Percentiles rank a stretch among this genome's conserved stretches.
phyloP scores from a whole-genome alignment of 2,113 vertebrate genomes.

The Petrocephalus zakoni region DNA sequence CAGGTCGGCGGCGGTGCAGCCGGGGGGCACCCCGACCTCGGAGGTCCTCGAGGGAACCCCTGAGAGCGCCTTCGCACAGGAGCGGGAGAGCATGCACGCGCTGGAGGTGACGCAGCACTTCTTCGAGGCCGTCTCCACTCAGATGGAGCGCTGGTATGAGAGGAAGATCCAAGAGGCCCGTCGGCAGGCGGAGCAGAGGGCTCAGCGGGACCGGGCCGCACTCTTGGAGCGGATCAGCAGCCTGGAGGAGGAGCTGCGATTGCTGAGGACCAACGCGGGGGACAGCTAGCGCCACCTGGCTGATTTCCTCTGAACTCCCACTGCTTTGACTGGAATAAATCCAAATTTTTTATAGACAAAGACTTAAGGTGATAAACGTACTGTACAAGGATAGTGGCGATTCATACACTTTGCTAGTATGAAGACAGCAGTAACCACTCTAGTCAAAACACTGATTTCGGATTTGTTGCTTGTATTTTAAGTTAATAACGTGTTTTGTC shows the following conservation, averaged over 20 bases:
- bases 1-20: slow-evolving; percentile 57
- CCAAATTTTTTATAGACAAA: neutral
- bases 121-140: slow-evolving; percentile 85
- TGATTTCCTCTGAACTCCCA: neutral
- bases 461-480: neutral
- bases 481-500: neutral
- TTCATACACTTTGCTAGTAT: neutral
- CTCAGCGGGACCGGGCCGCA: slow-evolving; percentile 69
- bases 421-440: neutral
- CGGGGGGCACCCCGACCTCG: slow-evolving; percentile 10
- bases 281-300: slow-evolving; percentile 56
- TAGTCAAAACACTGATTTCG: neutral
- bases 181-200: slow-evolving; percentile 74
- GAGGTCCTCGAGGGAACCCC: slow-evolving; percentile 32
- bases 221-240: slow-evolving; percentile 76
- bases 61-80: slow-evolving; percentile 44
- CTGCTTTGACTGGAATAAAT: neutral
- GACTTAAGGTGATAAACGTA: neutral
- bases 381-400: neutral
- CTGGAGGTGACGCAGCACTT: slow-evolving; percentile 92
- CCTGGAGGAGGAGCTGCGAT: slow-evolving; percentile 81
- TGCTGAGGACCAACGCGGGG: slow-evolving; percentile 72
- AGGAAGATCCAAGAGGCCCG: slow-evolving; percentile 87
- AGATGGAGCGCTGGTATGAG: slow-evolving; percentile 98
- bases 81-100: slow-evolving; percentile 71